Evolutionary conservation across 1,140 invertebrate species (phyloP).

Genomic region (Patella vulgata): DNA sequence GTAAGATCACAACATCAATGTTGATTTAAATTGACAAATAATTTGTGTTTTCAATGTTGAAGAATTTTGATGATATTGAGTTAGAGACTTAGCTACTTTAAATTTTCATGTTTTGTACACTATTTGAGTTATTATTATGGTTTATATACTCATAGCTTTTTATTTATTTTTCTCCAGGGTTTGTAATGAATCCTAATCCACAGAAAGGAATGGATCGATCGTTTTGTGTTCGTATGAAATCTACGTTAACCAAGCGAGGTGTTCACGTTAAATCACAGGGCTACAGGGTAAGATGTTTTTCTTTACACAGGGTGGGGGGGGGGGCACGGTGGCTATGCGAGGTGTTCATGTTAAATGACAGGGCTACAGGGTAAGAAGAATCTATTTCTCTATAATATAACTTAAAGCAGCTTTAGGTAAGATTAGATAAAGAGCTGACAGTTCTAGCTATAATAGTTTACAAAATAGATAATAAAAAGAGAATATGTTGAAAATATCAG

Average conservation of each 20-base stretch:
- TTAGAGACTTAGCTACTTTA: too few species aligned
- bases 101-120: background rate
- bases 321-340: constrained; percentile 92
- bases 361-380: constrained; percentile 86
- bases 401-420: too few species aligned
- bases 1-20: too few species aligned
- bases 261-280: constrained; percentile 98
- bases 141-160: background rate
- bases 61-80: too few species aligned
- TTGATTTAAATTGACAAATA: too few species aligned
- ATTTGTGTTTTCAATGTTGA: too few species aligned
- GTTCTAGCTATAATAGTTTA: too few species aligned
- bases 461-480: too few species aligned
- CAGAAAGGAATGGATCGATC: constrained; percentile 82
- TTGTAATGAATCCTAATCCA: constrained; percentile 77
- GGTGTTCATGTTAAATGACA: constrained; percentile 97
- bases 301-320: background rate
- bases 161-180: constrained; percentile 77
- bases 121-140: background rate
- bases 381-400: too few species aligned
- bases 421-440: too few species aligned
- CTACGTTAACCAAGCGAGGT: constrained; percentile 94
- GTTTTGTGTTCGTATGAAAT: constrained; percentile 98
- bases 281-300: constrained; percentile 83
- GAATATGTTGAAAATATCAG: too few species aligned